Evolutionary conservation across 2,888 invertebrate species (phyloP).

Genomic region (Azorinus chamasolen): DNA sequence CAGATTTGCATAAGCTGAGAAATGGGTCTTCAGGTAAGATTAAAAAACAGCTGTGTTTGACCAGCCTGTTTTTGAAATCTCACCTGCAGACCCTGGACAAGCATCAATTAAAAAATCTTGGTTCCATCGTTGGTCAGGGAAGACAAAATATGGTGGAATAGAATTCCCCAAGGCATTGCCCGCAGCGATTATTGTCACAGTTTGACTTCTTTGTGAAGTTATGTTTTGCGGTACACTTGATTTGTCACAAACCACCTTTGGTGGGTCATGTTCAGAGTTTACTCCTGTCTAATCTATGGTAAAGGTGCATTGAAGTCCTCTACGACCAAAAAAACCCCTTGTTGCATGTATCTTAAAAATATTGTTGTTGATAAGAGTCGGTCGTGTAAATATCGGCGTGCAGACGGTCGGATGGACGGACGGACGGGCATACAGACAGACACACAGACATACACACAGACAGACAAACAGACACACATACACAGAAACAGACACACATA

Average conservation of each 20-base stretch:
- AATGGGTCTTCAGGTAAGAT: slow-evolving; percentile 33
- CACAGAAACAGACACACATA: too few relatives aligned
- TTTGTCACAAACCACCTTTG: slow-evolving; percentile 29
- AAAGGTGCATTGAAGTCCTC: too few relatives aligned
- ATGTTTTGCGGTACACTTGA: slow-evolving; percentile 16
- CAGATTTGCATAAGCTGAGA: slow-evolving; percentile 26
- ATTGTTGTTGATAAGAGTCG: too few relatives aligned
- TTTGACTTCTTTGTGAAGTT: slow-evolving; percentile 32
- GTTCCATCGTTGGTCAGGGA: slow-evolving; percentile 34
- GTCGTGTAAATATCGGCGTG: too few relatives aligned
- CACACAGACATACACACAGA: too few relatives aligned
- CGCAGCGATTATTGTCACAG: slow-evolving; percentile 36
- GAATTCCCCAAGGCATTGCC: slow-evolving; percentile 37
- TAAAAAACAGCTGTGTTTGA: slow-evolving; percentile 41
- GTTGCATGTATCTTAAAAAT: too few relatives aligned
- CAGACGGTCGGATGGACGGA: too few relatives aligned
- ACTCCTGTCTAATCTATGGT: slow-evolving; percentile 17
- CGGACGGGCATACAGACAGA: too few relatives aligned
- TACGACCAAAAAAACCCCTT: too few relatives aligned
- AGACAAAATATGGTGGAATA: slow-evolving; percentile 42
- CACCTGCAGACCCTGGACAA: slow-evolving; percentile 22
- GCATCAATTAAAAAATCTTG: slow-evolving; percentile 10
- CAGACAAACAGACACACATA: too few relatives aligned
- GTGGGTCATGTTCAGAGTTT: slow-evolving; percentile 15
- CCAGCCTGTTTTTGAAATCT: slow-evolving; percentile 42